Percentiles rank a stretch among this genome's conserved stretches.
Conservation (phyloP, 1,140 invertebrate species). For the Lerema accius region DNA sequence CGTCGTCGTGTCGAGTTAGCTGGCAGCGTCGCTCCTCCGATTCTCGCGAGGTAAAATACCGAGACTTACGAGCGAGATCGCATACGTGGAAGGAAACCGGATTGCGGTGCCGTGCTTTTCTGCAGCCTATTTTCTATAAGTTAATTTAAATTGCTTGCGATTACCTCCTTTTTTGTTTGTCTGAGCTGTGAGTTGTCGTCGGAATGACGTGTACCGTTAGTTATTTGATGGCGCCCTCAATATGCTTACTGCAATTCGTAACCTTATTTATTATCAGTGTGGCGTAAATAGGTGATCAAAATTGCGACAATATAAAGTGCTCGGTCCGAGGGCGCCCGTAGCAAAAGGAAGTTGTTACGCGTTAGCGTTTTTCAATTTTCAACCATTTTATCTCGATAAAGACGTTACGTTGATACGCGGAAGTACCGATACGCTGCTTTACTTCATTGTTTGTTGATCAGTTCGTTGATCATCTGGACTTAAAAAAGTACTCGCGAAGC, state of each 20-base stretch:
- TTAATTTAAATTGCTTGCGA: conserved; percentile 29
- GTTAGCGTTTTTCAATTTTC: conserved; percentile 68
- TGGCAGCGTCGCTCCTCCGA: conserved; percentile 69
- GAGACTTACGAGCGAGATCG: conserved; percentile 48
- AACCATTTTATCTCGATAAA: conserved; percentile 63
- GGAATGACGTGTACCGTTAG: conserved; percentile 53
- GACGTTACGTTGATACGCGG: conserved; percentile 66
- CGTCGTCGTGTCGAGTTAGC: conserved; percentile 60
- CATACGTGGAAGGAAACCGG: conserved; percentile 72
- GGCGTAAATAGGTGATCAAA: not conserved
- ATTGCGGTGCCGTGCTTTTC: conserved; percentile 55
- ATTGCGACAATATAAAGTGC: conserved; percentile 5
- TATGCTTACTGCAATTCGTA: conserved; percentile 14
- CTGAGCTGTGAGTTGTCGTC: conserved; percentile 37
- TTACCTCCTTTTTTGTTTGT: conserved; percentile 34
- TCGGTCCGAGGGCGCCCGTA: conserved; percentile 7
- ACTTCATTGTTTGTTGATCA: conserved; percentile 53
- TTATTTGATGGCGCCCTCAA: conserved; percentile 20
- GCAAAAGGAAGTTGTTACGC: conserved; percentile 51
- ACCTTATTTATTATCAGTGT: conserved; percentile 19
- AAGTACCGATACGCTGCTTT: conserved; percentile 55
- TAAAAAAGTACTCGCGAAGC: conserved; percentile 7
- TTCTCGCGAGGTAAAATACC: conserved; percentile 73
- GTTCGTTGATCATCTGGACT: conserved; percentile 51
- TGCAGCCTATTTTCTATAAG: conserved; percentile 32